phyloP scores from a whole-genome alignment of 2,888 invertebrate species.

The Xestia rhomboidea region DNA sequence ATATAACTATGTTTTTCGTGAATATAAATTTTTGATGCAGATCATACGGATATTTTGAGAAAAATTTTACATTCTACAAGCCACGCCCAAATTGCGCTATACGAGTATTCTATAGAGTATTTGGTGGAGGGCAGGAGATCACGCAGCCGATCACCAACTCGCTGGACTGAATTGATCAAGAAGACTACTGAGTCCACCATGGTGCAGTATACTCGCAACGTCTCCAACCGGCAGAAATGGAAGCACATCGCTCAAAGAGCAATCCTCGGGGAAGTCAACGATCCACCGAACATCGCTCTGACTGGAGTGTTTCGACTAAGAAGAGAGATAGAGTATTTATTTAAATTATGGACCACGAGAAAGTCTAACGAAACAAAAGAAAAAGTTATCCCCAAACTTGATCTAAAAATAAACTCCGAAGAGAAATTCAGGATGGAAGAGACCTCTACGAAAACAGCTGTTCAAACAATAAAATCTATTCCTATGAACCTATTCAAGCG shows the following conservation, averaged over 20 bases:
- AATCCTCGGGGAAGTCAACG: too few relatives aligned
- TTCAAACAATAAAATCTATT: constrained; percentile 54
- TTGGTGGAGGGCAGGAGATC: too few relatives aligned
- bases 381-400: constrained; percentile 5
- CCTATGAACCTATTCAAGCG: constrained; percentile 27
- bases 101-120: neutral
- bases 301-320: too few relatives aligned
- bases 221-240: too few relatives aligned
- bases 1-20: neutral
- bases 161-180: too few relatives aligned
- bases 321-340: neutral
- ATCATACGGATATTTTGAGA: too few relatives aligned
- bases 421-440: constrained; percentile 11
- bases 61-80: neutral
- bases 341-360: neutral
- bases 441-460: constrained; percentile 45
- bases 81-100: neutral
- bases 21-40: too few relatives aligned
- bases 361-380: constrained; percentile 3
- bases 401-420: constrained; percentile 26
- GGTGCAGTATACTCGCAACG: too few relatives aligned
- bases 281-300: too few relatives aligned
- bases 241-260: too few relatives aligned
- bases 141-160: too few relatives aligned
- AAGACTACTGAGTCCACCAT: too few relatives aligned